These are phyloP conservation scores for Stenodera caucasica DNA, from an alignment of 2,888 invertebrate species.

Conservation along the genomic window DNA sequence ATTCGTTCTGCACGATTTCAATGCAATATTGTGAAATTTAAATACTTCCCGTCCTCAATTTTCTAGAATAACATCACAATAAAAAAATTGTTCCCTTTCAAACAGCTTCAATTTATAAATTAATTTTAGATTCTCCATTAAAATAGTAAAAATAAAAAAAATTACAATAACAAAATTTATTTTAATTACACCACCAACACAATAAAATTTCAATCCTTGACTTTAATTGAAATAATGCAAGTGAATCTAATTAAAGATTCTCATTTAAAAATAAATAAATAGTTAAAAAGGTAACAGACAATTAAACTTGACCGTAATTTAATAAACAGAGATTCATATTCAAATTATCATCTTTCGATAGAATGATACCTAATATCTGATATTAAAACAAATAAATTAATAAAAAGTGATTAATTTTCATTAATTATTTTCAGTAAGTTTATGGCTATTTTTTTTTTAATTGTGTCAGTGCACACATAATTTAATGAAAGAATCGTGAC, in stretches of 20 bases:
- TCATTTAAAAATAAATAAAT: neutral
- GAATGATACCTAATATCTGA: neutral
- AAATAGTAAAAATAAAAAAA: neutral
- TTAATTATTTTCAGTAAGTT: neutral
- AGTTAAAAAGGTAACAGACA: neutral
- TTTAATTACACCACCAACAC: neutral
- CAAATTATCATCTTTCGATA: too few species aligned
- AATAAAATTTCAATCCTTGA: neutral
- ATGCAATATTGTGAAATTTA: neutral
- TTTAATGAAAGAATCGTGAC: neutral
- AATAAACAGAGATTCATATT: too few species aligned
- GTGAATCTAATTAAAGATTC: neutral
- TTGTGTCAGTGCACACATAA: conserved; percentile 3
- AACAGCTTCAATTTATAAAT: neutral
- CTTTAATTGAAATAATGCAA: neutral
- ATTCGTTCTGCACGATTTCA: conserved; percentile 1
- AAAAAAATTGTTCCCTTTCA: neutral
- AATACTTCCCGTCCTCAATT: conserved; percentile 6
- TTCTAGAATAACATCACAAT: neutral
- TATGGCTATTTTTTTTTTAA: neutral
- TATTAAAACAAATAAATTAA: neutral
- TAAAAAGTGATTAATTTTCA: neutral
- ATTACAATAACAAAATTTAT: neutral
- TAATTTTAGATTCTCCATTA: neutral
- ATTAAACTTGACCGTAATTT: conserved; percentile 7